Conservation (phyloP, 2,797 vertebrate genomes). For the Gobio occitaniae region DNA sequence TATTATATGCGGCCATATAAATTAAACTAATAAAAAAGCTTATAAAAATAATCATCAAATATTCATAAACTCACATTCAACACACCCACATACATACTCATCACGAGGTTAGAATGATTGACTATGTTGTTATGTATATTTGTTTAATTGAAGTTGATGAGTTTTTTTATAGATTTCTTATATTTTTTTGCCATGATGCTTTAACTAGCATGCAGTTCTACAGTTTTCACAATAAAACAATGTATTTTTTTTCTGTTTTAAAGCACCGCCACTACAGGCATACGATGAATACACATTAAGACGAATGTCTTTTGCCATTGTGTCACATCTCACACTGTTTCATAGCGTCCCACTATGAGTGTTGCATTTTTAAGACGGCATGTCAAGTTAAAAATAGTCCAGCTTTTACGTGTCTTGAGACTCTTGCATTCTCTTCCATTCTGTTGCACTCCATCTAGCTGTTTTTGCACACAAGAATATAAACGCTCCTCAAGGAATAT, state of each 20-base stretch:
- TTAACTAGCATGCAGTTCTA: not conserved
- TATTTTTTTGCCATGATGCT: not conserved
- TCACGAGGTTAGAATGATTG: not conserved
- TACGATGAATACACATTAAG: not conserved
- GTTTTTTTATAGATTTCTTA: not conserved
- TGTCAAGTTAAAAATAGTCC: conserved; percentile 29
- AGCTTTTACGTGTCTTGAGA: conserved; percentile 3
- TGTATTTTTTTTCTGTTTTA: not conserved
- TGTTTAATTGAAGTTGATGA: not conserved
- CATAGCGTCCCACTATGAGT: not conserved
- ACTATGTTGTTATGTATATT: not conserved
- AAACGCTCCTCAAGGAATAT: not conserved
- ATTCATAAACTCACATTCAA: not conserved
- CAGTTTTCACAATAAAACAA: not conserved
- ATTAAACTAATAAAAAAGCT: not conserved
- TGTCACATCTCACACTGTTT: conserved; percentile 19
- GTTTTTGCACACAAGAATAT: conserved; percentile 3
- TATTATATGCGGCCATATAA: not conserved
- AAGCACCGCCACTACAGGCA: not conserved
- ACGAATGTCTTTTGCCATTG: not conserved
- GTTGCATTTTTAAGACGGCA: conserved; percentile 6
- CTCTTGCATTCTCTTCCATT: conserved; percentile 10
- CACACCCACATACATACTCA: not conserved
- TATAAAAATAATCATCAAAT: not conserved
- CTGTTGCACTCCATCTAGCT: conserved; percentile 9